Evolutionary conservation across 1,140 invertebrate genomes (phyloP).

Genomic region (Brachionus rubens): DNA sequence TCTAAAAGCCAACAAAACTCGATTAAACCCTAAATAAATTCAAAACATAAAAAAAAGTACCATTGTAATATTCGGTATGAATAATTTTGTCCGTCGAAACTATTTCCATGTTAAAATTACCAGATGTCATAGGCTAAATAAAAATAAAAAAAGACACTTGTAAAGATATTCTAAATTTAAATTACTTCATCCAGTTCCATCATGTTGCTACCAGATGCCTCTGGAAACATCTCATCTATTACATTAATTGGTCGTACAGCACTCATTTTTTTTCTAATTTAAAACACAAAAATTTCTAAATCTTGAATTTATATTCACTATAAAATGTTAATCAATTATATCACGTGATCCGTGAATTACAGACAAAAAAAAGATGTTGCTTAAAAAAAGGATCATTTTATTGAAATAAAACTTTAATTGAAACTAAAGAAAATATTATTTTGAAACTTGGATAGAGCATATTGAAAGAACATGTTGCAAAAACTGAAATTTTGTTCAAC

Average conservation of each 20-base stretch:
- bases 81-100: constrained; percentile 1
- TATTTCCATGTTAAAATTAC: constrained; percentile 8
- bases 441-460: too few relatives aligned
- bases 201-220: constrained; percentile 15
- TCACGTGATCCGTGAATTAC: too few relatives aligned
- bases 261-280: constrained; percentile 16
- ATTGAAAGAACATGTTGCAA: too few relatives aligned
- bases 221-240: constrained; percentile 45
- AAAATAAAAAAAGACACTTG: constrained; percentile 18
- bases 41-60: not conserved
- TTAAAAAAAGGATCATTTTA: too few relatives aligned
- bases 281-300: too few relatives aligned
- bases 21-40: not conserved
- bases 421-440: too few relatives aligned
- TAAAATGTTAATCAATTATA: too few relatives aligned
- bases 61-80: constrained; percentile 30
- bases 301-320: too few relatives aligned
- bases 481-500: not conserved
- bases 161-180: too few relatives aligned
- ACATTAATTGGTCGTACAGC: not conserved
- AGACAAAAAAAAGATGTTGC: too few relatives aligned
- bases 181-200: constrained; percentile 42
- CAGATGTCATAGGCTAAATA: constrained; percentile 21
- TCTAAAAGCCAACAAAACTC: not conserved
- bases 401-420: too few relatives aligned